Evolutionary conservation across 2,797 vertebrate species (phyloP), one percentile per base, ranked within the genome.

Genomic region (Falco novaeseelandiae): DNA sequence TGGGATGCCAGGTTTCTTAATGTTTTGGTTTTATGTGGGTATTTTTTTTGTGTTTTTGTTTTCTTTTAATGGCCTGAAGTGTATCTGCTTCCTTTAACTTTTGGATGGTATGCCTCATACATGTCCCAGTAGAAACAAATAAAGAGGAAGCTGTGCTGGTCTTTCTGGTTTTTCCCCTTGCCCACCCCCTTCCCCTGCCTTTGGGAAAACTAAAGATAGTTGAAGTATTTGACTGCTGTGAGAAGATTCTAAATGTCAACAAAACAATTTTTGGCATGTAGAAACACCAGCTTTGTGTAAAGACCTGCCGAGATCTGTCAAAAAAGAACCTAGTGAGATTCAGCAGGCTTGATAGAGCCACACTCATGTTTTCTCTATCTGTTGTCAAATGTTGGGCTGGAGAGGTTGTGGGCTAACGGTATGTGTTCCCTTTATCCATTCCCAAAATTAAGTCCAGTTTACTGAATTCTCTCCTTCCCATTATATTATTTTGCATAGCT

Each of bases 111-210:
- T 34, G 22, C 14, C 8, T 91, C 12, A 9, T 81, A 23, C 1
- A 0, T 36, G 12, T 26, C 23, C 42, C 58, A 15, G 23, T 6
- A 55, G 17, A 79, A 79, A 9, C 5, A 83, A 82, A 91, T 58
- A 61, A 88, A 87, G 29, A 79, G 5, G n/a, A 57, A 85, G 8
- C 5, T 46, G 6, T 58, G 19, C 30, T 80, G 23, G 19, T 46
- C 7, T 14, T 86, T 7, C 9, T 42, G 7, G 0, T 7, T 46
- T 78, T 72, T 22, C 8, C 19, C 20, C 42, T 62, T 44, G 3
- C 14, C 6, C 2, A 4, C 1, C 5, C 21, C 3, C 9, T 5
- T 8, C 40, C 10, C 8, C 22, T 14, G 42, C 1, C 15, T 30
- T 79, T 42, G 20, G 38, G 40, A 61, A 52, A 78, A 29, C 7